phyloP scores from a whole-genome alignment of 2,888 invertebrate genomes.

The Caenorhabditis sinica region DNA sequence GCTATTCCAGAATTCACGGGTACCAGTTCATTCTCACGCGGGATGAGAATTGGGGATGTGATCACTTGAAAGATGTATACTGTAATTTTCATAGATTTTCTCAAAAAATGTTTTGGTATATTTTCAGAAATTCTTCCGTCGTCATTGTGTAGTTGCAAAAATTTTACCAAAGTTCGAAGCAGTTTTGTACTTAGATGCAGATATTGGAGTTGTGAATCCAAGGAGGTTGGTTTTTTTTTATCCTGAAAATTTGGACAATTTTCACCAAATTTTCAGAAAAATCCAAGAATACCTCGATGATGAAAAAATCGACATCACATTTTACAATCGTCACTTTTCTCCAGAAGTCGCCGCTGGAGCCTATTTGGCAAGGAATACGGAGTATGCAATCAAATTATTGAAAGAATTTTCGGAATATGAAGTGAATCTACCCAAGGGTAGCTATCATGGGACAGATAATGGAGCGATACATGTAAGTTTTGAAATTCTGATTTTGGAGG shows the following conservation, averaged over 20 bases:
- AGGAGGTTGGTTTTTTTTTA: constrained; percentile 7
- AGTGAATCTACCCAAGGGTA: constrained; percentile 56
- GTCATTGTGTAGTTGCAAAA: constrained; percentile 63
- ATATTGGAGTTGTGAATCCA: constrained; percentile 69
- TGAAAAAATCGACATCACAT: constrained; percentile 50
- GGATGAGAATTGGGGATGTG: constrained; percentile 23
- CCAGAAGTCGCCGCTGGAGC: constrained; percentile 63
- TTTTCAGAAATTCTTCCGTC: constrained; percentile 68
- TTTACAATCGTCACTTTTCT: constrained; percentile 68
- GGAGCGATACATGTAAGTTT: constrained; percentile 68
- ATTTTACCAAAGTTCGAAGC: constrained; percentile 53
- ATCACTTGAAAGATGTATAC: constrained; percentile 56
- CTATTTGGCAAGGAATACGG: constrained; percentile 58
- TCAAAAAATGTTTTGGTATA: too few relatives aligned
- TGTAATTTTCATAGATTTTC: background rate
- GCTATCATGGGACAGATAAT: constrained; percentile 72
- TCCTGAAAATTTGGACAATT: background rate
- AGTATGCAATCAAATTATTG: constrained; percentile 13
- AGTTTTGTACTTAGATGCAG: constrained; percentile 63
- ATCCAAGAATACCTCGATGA: constrained; percentile 65
- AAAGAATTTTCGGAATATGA: constrained; percentile 56
- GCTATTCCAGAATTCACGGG: constrained; percentile 21
- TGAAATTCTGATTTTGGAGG: too few relatives aligned
- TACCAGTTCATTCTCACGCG: constrained; percentile 2
- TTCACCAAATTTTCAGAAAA: constrained; percentile 44